Conservation (phyloP, 2,888 invertebrate species). For the Andricus curvator region DNA sequence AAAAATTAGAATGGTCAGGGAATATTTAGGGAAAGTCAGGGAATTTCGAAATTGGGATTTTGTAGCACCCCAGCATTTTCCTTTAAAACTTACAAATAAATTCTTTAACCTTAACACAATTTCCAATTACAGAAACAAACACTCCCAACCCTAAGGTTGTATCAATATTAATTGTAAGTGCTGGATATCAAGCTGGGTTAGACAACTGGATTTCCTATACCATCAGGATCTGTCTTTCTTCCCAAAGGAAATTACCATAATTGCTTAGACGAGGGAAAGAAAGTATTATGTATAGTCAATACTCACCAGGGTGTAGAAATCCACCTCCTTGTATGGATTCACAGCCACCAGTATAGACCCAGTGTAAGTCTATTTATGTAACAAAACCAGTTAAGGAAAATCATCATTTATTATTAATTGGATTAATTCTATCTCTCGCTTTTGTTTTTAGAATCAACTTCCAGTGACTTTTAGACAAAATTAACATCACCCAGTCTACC, state of each 20-base stretch:
- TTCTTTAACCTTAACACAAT: not conserved
- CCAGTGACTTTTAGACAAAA: not conserved
- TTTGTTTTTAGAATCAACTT: not conserved
- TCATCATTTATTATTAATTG: slow-evolving; percentile 9
- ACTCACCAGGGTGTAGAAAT: slow-evolving; percentile 93
- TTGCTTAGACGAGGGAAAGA: slow-evolving; percentile 30
- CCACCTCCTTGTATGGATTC: slow-evolving; percentile 95
- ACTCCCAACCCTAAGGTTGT: not conserved
- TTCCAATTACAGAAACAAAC: not conserved
- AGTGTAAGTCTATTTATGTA: slow-evolving; percentile 89
- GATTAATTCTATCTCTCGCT: not conserved
- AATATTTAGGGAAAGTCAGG: no score
- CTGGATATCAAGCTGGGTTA: slow-evolving; percentile 17
- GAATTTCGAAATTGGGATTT: no score
- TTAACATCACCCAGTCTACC: not conserved
- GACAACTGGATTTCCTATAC: slow-evolving; percentile 16
- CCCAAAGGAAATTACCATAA: slow-evolving; percentile 17
- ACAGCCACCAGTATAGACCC: slow-evolving; percentile 95
- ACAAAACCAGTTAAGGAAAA: slow-evolving; percentile 77
- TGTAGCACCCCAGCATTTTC: not conserved
- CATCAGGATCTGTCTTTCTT: slow-evolving; percentile 34
- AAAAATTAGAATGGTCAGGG: no score
- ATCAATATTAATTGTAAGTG: not conserved
- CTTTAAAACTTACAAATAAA: not conserved
- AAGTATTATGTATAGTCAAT: slow-evolving; percentile 22